Base-by-base conservation (phyloP, 2,797 vertebrate genomes). In the Fistularia tabacaria region DNA sequence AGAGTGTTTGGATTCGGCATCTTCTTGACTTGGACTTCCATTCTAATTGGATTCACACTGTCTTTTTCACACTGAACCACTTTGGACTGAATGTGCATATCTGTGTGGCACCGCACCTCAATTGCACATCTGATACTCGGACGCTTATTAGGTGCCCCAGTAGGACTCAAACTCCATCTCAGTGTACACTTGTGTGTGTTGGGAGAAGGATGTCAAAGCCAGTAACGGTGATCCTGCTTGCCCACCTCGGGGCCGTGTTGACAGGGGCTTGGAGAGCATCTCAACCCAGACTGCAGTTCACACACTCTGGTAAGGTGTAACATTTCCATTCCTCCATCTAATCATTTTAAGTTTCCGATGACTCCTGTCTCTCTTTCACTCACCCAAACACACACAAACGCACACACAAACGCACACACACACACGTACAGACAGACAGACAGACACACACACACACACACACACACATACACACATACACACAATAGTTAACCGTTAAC, bases 231-330 rank as follows among this genome's bases (percentile, higher is more conserved):
- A 66, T 86, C 46, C 71, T 89, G 57, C 55, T 85, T 0, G 64
- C 61, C 74, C 81, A 74, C 70, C 61, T 91, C n/a, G 77, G 66
- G 51, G 40, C 62, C 64, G 69, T 61, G 64, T 47, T 82, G 36
- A 77, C 79, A 0, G 80, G 74, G 41, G 88, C 88, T 5, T 91
- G 90, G 91, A 90, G 77, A 85, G 75, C 90, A 59, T 89, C 89
- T 72, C 89, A 92, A 46, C 90, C 91, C 43, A 85, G 91, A 51
- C 85, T 92, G 36, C 90, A 91, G 84, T 90, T 88, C 76, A 83
- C 82, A 8, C 74, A 87, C 63, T 73, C 87, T 0, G 87, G 87
- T 88, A 79, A 74, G 84, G 73, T 25, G 8, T 62, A 64, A 13
- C 55, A 46, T 44, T 12, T 37, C 7, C 14, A 42, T 50, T 55